These are phyloP conservation scores for Nesidiocoris tenuis DNA, from an alignment of 2,888 invertebrate species.

Conservation along the genomic window DNA sequence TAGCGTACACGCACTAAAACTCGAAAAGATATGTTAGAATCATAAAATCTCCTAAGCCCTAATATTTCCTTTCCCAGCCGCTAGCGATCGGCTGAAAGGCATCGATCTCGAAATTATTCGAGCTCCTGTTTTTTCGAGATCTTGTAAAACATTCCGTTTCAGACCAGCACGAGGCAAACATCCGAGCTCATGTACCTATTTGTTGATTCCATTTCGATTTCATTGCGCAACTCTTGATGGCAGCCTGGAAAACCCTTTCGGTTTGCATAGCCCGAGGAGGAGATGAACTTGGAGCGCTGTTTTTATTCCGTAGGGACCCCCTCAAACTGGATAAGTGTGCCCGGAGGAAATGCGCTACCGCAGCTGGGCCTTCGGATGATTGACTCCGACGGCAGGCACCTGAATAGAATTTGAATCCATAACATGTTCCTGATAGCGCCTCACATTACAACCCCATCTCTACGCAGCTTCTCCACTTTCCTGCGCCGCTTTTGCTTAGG, in stretches of 20 bases:
- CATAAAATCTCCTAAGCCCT: too few species aligned
- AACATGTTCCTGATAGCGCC: constrained; percentile 37
- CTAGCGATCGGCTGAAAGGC: too few species aligned
- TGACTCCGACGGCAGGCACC: constrained; percentile 10
- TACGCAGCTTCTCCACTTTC: not conserved
- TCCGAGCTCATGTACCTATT: too few species aligned
- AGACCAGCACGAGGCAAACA: too few species aligned
- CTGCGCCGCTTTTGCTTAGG: too few species aligned
- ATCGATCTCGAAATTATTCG: too few species aligned
- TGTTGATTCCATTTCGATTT: constrained; percentile 23
- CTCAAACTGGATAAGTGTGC: constrained; percentile 37
- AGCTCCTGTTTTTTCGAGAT: too few species aligned
- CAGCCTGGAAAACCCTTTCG: constrained; percentile 7
- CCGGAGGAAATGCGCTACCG: constrained; percentile 32
- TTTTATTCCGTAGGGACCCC: constrained; percentile 23
- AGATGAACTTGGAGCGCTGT: not conserved
- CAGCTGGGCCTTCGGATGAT: constrained; percentile 34
- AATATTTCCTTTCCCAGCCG: too few species aligned
- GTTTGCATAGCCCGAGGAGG: not conserved
- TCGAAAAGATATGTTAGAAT: too few species aligned
- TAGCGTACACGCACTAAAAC: too few species aligned
- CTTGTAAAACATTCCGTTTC: too few species aligned
- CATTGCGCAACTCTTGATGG: constrained; percentile 30
- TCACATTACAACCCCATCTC: constrained; percentile 23
- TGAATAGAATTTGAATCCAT: constrained; percentile 39